Base-by-base conservation (phyloP, 2,888 invertebrate species). In the Drosophila pseudotakahashii region DNA sequence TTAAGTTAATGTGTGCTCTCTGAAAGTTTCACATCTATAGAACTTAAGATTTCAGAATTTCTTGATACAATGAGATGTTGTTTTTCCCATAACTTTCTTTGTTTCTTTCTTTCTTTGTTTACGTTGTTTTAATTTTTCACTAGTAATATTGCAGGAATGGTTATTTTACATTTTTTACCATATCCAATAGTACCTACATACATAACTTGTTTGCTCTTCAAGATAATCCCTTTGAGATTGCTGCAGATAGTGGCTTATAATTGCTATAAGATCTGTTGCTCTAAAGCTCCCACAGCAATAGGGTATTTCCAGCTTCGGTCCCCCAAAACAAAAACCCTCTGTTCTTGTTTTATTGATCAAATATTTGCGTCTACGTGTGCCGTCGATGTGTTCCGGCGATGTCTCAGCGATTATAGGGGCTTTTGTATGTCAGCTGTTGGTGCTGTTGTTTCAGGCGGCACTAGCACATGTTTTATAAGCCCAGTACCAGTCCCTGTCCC, bases 321-420 rank as follows among this genome's bases (percentile, higher is more conserved):
- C n/a, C 16, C 23, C 23, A 9, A 53, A 59, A 48, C 26, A 4
- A 26, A 26, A 45, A 54, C 30, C 58, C 54, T 77, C 47, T 58
- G 55, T 73, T 50, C 50, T 52, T 71, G 78, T 51, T 70, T 62
- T 81, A 81, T 81, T 81, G 81, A 87, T 87, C 81, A 81, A 81
- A 81, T 87, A 84, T 86, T 83, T 86, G 68, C 45, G 13, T 42
- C 26, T 50, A 72, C 72, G 53, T 70, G 72, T 72, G 70, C 52
- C 71, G 72, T 68, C 42, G 69, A 45, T 50, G 69, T 55, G 67
- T 67, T 44, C 50, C 62, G 52, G 13, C 44, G 23, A 53, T 52
- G 54, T 48, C 47, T 23, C 19, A 47, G 34, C 34, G 53, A 67
- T 68, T 68, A 48, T 67, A 11, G 34, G 47, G 41, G 30, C 30